Percentiles rank a stretch among this genome's conserved stretches.
Conservation (phyloP, 2,797 vertebrate species). For the Channa striata region DNA sequence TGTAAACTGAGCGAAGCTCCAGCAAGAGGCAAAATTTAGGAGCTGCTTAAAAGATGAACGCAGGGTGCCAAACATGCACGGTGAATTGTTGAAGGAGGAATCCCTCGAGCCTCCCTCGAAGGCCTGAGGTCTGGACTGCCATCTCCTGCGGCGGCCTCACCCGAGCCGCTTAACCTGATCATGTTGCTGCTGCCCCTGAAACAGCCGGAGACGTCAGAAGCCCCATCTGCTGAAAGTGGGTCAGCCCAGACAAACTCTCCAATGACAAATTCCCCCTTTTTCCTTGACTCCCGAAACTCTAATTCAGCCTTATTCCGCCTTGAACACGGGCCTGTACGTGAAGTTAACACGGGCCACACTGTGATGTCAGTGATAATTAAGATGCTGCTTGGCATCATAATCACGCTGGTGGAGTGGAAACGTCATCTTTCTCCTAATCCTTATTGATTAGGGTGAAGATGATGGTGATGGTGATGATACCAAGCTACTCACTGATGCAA, state of each 20-base stretch:
- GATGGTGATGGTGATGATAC: conserved; percentile 26
- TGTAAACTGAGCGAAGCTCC: conserved; percentile 8
- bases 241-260: conserved; percentile 62
- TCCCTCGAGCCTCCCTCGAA: conserved; percentile 34
- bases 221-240: conserved; percentile 58
- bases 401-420: conserved; percentile 2
- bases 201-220: conserved; percentile 46
- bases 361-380: conserved; percentile 24
- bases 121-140: conserved; percentile 31
- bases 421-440: conserved; percentile 24
- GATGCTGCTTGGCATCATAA: conserved; percentile 26
- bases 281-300: neutral
- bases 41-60: conserved; percentile 46
- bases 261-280: conserved; percentile 26
- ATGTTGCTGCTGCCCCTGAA: conserved; percentile 32
- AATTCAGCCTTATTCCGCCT: neutral
- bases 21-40: conserved; percentile 20
- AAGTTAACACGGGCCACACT: conserved; percentile 15
- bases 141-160: conserved; percentile 54
- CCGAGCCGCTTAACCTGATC: conserved; percentile 46
- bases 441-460: conserved; percentile 20
- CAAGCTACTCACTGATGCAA: conserved; percentile 60
- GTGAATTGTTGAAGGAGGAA: conserved; percentile 73
- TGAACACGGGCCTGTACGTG: conserved; percentile 31
- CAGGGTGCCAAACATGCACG: conserved; percentile 28